Evolutionary conservation across 1,140 invertebrate genomes (phyloP), one percentile per base, ranked within the genome.

Genomic region (Lepidostoma basale): DNA sequence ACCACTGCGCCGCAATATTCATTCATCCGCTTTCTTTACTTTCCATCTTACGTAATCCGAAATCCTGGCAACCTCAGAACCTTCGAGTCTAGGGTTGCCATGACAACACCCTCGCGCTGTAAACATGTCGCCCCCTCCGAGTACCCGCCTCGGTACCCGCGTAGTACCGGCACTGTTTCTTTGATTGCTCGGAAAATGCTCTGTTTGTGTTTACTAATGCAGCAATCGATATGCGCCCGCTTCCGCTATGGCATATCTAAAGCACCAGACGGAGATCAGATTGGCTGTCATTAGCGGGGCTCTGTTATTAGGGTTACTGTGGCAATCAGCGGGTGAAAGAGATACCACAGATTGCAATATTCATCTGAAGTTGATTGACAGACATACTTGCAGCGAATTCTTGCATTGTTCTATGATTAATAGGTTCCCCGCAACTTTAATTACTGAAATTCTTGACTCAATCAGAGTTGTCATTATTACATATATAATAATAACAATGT

Each of bases 111-210:
- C 70, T 67, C 26, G 65, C 58, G 49, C 54, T 40, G 66, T 72
- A 72, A 72, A 72, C 70, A 72, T 25, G 40, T 16, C 65, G 30
- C 22, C 65, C 63, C 40, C 25, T n/a, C 25, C 25, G 23, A 36
- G 36, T 60, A 14, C 23, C 56, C n/a, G 26, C 36, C 54, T 25
- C 62, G 12, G 3, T 45, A 9, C 47, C 23, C 22, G n/a, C n/a
- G 23, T 16, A 42, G 65, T 30, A 36, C 28, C 28, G 30, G 14
- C 62, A 8, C 39, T 45, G 56, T 70, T 72, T 72, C 70, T 72
- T 72, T 67, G 70, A 72, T 72, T 72, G 70, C 70, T 59, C 70
- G 66, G 70, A 72, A 72, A 72, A 72, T 72, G 52, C 36, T n/a
- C 28, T 23, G 60, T 47, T 58, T 56, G 47, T 52, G 58, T 64